Conservation (phyloP, 2,113 vertebrate species). For the Phylloscopus trochiloides region DNA sequence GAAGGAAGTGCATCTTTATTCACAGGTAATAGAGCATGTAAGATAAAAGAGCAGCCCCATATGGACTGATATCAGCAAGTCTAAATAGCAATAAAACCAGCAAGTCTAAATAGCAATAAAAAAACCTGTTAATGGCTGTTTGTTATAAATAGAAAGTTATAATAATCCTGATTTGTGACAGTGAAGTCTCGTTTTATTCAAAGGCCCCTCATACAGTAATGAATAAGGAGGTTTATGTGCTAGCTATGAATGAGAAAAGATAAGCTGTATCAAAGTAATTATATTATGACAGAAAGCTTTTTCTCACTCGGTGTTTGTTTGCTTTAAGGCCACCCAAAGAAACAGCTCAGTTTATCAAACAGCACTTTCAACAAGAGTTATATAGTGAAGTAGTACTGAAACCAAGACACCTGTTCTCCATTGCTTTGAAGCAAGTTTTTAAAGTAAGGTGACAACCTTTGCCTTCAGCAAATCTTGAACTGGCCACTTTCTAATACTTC, state of each 20-base stretch:
- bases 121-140: not conserved
- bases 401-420: not conserved
- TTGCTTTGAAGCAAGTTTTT: not conserved
- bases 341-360: not conserved
- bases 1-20: not conserved
- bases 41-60: not conserved
- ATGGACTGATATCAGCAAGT: not conserved
- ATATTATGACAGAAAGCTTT: not conserved
- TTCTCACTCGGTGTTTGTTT: not conserved
- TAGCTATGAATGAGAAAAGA: not conserved
- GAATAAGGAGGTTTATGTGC: not conserved
- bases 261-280: not conserved
- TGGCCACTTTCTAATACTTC: not conserved
- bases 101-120: not conserved
- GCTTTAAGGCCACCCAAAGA: not conserved
- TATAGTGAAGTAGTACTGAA: not conserved
- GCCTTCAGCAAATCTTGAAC: not conserved
- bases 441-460: not conserved
- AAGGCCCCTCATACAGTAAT: not conserved
- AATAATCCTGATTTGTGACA: not conserved
- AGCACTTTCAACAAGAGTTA: not conserved
- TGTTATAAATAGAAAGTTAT: not conserved
- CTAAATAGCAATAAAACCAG: not conserved
- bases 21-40: fast-evolving
- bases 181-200: not conserved